Evolutionary conservation across 2,113 vertebrate species (phyloP), one percentile per base, ranked within the genome.

Genomic region (Geothlypis trichas): DNA sequence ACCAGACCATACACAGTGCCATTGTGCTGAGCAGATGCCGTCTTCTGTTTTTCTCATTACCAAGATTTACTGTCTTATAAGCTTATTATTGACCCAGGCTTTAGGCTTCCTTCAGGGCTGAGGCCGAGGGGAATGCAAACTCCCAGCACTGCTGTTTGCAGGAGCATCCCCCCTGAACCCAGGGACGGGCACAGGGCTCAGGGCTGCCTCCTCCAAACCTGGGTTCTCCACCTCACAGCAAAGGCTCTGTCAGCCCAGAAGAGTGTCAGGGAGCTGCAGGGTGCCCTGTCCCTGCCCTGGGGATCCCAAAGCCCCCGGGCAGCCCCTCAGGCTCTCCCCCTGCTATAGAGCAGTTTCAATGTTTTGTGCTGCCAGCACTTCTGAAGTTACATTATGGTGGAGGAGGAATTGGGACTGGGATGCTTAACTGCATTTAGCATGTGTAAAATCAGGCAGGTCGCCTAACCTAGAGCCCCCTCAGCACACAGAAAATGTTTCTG

Each of bases 61-160:
- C 59, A 84, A 96, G 97, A 98, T 97, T 97, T 98, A 97, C 97
- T 94, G 93, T 90, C 97, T 95, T 95, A 95, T 96, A 96, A 94
- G 96, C 97, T 97, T 97, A 95, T 97, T 97, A 98, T 96, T 95
- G 94, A 96, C 91, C 47, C 12, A 96, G 94, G 91, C 93, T 95
- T 84, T 92, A 95, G 96, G 81, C 84, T 95, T 93, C 85, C 95
- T 95, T 81, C 23, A 18, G 57, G 61, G 79, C 77, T 84, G 86
- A 86, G 71, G 90, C 42, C 8, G 9, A 92, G 76, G 75, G 65
- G 41, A 83, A 88, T 8, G 61, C 42, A 74, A 61, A 57, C 33
- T 58, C 58, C 24, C 87, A 63, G 54, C 6, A 2, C 52, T 83
- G 17, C 39, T 14, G n/a, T 31, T 86, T 41, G 41, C 65, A 81